Evolutionary conservation across 2,888 invertebrate species (phyloP), one percentile per base, ranked within the genome.

Genomic region (Arge pagana): DNA sequence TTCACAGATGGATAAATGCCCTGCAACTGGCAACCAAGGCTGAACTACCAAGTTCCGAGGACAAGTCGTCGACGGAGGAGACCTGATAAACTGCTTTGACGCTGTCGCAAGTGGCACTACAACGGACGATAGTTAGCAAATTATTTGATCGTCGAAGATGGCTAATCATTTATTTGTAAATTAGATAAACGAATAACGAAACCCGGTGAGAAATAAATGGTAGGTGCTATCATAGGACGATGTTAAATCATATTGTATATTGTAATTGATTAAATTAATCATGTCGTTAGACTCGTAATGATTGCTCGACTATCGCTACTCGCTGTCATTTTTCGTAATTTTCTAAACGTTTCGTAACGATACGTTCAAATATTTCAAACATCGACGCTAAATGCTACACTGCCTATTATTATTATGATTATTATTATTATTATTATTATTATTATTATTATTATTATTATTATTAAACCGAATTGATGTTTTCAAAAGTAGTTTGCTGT

Each of bases 21-120:
- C 67, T 80, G 52, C 74, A 77, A 62, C 70, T 78, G 62, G 79
- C 80, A 23, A 76, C 79, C n/a, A 76, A 74, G 61, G 80, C 80
- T 37, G 80, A 80, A 70, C 65, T 78, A 64, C 78, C 78, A 64
- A 71, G 62, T 43, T 56, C 55, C 36, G 58, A 57, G 35, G 54
- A 48, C 50, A 54, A 59, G 52, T 48, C 39, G 58, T 49, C 36
- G 6, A 43, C 48, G 6, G 58, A 54, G 52, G 58, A 62, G 57
- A 62, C 67, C 64, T 67, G 67, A 60, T 56, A 64, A 48, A 61
- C 55, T 62, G n/a, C n/a, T n/a, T n/a, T n/a, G n/a, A n/a, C n/a
- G n/a, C 67, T 67, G 63, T 62, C 63, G 35, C 50, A 62, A 41
- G 62, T 61, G 45, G 57, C 65, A 53, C 53, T 55, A 61, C 59